Evolutionary conservation across 2,797 vertebrate genomes (phyloP).

Genomic region (Ptychobarbus kaznakovi): DNA sequence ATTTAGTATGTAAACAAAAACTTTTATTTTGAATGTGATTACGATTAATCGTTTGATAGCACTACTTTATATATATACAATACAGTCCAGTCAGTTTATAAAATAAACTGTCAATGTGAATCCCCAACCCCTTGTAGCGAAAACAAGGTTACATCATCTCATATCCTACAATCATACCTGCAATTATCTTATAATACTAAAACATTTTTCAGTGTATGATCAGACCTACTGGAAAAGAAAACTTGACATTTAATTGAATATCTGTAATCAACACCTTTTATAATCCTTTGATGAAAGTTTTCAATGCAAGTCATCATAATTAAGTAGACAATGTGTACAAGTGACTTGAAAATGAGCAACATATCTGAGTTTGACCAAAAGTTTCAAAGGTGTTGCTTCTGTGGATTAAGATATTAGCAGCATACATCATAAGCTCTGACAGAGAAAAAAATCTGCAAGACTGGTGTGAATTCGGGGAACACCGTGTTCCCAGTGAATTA

Average conservation of each 20-base stretch:
- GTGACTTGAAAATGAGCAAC: not conserved
- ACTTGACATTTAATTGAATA: not conserved
- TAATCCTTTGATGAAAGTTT: not conserved
- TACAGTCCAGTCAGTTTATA: not conserved
- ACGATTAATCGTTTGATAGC: not conserved
- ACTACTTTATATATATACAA: not conserved
- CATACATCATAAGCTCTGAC: not conserved
- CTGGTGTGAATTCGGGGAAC: slow-evolving; percentile 8
- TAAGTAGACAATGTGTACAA: not conserved
- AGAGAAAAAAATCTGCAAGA: slow-evolving; percentile 26
- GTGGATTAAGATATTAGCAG: not conserved
- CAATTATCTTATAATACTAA: not conserved
- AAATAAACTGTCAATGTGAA: not conserved
- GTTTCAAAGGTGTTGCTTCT: not conserved
- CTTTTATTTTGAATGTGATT: not conserved
- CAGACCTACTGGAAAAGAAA: not conserved
- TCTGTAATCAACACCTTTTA: not conserved
- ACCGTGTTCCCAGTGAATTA: slow-evolving; percentile 30
- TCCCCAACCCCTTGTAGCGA: not conserved
- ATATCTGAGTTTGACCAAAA: slow-evolving; percentile 5
- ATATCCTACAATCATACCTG: not conserved
- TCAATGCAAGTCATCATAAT: not conserved
- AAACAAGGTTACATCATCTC: not conserved
- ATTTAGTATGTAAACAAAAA: too few species aligned
- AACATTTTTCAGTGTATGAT: not conserved